Evolutionary conservation across 2,888 invertebrate genomes (phyloP).

Genomic region (Steinernema hermaphroditum): DNA sequence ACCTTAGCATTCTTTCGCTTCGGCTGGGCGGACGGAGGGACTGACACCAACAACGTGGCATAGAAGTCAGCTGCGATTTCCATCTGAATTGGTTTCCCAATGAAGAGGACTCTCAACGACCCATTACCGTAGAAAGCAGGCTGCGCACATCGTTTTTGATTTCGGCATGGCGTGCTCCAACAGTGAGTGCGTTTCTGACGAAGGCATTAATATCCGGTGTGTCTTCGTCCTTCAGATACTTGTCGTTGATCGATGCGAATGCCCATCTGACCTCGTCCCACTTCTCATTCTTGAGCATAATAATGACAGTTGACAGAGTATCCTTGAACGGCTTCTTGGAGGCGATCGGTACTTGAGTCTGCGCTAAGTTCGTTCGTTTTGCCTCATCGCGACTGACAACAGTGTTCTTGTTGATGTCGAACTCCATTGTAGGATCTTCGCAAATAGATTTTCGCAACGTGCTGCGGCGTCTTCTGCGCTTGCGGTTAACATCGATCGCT

Average conservation of each 20-base stretch:
- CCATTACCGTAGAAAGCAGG: neutral
- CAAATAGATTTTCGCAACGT: slow-evolving; percentile 15
- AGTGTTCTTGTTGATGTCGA: neutral
- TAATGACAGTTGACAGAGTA: slow-evolving; percentile 14
- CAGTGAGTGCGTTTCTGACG: neutral
- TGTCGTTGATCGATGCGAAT: slow-evolving; percentile 36
- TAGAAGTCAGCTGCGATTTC: neutral
- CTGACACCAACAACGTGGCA: neutral
- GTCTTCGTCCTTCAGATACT: slow-evolving; percentile 35
- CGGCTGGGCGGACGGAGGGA: neutral
- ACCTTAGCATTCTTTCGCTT: slow-evolving; percentile 4
- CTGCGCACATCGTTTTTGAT: neutral
- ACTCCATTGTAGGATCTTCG: slow-evolving; percentile 29
- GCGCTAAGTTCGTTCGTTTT: neutral
- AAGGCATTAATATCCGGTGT: neutral
- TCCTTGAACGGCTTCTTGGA: slow-evolving; percentile 36
- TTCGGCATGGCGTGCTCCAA: neutral
- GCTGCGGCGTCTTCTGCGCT: slow-evolving; percentile 35
- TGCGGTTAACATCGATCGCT: slow-evolving; percentile 19
- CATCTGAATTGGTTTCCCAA: neutral
- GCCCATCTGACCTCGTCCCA: slow-evolving; percentile 40
- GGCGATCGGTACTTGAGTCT: neutral
- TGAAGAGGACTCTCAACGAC: neutral
- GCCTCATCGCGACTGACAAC: neutral
- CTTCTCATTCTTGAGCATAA: slow-evolving; percentile 33